These are phyloP conservation scores for Amazonetta brasiliensis DNA, from an alignment of 2,797 vertebrate species.

Conservation along the genomic window DNA sequence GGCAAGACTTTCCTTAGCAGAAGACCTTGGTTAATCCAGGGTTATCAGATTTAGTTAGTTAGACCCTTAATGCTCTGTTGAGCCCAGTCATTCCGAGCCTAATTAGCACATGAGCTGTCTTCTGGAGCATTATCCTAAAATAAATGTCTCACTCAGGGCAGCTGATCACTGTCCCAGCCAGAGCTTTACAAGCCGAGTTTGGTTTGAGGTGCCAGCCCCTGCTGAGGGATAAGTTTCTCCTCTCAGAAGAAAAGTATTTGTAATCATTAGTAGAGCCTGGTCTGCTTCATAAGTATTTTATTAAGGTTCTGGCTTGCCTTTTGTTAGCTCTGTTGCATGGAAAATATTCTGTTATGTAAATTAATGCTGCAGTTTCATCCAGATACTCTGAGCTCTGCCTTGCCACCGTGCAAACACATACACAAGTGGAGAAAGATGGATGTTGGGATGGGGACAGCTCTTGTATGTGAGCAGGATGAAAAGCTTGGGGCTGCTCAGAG, in stretches of 20 bases:
- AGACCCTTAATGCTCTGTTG: conserved; percentile 46
- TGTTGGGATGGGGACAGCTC: not conserved
- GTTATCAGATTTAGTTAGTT: conserved; percentile 58
- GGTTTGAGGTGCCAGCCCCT: not conserved
- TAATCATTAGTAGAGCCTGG: conserved; percentile 35
- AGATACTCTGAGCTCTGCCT: not conserved
- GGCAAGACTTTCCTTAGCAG: not conserved
- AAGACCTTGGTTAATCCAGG: conserved; percentile 45
- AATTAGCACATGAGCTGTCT: conserved; percentile 56
- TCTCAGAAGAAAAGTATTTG: conserved; percentile 40
- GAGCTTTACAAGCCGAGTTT: conserved; percentile 7
- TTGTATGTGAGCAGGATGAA: not conserved
- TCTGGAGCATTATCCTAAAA: conserved; percentile 32
- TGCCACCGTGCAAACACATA: not conserved
- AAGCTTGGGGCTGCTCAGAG: not conserved
- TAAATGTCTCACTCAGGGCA: not conserved
- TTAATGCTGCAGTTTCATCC: not conserved
- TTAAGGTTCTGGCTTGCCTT: conserved; percentile 49
- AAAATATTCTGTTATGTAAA: conserved; percentile 57
- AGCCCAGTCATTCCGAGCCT: conserved; percentile 44
- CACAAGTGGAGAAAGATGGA: not conserved
- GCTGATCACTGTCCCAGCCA: not conserved
- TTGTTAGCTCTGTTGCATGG: conserved; percentile 43
- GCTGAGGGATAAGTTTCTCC: not conserved
- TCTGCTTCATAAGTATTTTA: conserved; percentile 57